These are phyloP conservation scores for Thamnophis elegans DNA, from an alignment of 2,797 vertebrate species.

Conservation along the genomic window DNA sequence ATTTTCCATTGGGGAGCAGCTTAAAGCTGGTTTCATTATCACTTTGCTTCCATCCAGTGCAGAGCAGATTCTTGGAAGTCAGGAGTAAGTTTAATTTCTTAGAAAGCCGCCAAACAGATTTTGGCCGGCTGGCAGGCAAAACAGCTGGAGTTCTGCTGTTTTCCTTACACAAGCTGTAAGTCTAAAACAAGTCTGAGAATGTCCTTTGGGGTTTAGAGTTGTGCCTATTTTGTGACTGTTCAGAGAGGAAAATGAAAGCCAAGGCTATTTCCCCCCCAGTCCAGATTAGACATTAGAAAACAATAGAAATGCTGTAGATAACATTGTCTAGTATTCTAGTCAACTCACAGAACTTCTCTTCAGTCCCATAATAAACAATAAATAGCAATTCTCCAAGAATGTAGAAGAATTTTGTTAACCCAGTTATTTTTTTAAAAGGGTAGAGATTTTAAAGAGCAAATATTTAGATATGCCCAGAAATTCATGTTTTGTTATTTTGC, in stretches of 20 bases:
- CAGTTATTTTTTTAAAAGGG: conserved; percentile 21
- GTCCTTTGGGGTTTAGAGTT: background rate
- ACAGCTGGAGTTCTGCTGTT: background rate
- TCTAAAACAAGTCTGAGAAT: background rate
- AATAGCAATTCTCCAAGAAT: conserved; percentile 17
- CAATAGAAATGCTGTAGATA: background rate
- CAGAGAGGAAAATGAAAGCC: background rate
- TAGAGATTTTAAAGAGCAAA: conserved; percentile 41
- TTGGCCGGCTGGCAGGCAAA: background rate
- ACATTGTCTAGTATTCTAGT: background rate
- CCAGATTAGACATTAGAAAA: background rate
- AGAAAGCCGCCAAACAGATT: background rate
- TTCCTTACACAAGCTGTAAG: background rate
- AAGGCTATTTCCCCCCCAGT: background rate
- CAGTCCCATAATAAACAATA: background rate
- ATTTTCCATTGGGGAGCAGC: background rate
- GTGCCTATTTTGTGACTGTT: background rate
- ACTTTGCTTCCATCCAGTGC: background rate
- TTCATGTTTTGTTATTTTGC: conserved; percentile 51
- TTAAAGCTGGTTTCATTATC: background rate
- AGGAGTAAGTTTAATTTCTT: background rate
- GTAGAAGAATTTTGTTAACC: background rate
- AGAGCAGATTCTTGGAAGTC: background rate
- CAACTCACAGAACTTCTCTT: conserved; percentile 43
- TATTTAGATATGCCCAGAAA: conserved; percentile 53